These are phyloP conservation scores for Melanchra persicariae DNA, from an alignment of 2,888 invertebrate species.

Conservation along the genomic window DNA sequence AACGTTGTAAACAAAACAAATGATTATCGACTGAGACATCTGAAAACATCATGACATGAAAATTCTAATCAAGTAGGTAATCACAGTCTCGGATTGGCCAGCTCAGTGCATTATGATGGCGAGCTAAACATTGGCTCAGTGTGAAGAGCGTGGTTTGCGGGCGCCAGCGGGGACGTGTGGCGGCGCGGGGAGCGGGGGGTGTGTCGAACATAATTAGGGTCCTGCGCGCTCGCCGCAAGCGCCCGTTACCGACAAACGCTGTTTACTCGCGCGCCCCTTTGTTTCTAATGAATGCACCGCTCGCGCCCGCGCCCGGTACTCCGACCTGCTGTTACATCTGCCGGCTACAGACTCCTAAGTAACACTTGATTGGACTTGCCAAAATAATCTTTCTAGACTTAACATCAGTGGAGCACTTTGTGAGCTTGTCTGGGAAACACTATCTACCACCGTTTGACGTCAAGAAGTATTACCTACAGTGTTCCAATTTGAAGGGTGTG, in stretches of 20 bases:
- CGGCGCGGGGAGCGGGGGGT: neutral
- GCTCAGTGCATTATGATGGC: neutral
- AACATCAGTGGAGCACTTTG: neutral
- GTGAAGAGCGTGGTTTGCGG: neutral
- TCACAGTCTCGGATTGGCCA: neutral
- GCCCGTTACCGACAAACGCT: conserved; percentile 22
- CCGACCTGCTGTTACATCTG: conserved; percentile 25
- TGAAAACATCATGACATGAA: neutral
- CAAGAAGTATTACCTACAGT: neutral
- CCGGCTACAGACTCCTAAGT: neutral
- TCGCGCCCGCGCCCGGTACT: conserved; percentile 27
- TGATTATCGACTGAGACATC: neutral
- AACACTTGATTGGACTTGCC: neutral
- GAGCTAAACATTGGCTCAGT: conserved; percentile 6
- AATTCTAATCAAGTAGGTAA: too few relatives aligned
- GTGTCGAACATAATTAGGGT: conserved; percentile 41
- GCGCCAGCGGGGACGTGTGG: neutral
- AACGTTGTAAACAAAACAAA: neutral
- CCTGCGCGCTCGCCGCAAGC: conserved; percentile 26
- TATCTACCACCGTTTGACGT: neutral
- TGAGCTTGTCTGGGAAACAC: neutral
- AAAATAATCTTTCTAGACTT: neutral
- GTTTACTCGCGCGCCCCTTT: conserved; percentile 39
- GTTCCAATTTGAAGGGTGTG: neutral
- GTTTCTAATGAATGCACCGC: conserved; percentile 38